A percentile compares a stretch with the other conserved stretches of the same genome.
Evolutionary conservation across 1,140 invertebrate genomes (phyloP).

Genomic region (Melitaea cinxia): DNA sequence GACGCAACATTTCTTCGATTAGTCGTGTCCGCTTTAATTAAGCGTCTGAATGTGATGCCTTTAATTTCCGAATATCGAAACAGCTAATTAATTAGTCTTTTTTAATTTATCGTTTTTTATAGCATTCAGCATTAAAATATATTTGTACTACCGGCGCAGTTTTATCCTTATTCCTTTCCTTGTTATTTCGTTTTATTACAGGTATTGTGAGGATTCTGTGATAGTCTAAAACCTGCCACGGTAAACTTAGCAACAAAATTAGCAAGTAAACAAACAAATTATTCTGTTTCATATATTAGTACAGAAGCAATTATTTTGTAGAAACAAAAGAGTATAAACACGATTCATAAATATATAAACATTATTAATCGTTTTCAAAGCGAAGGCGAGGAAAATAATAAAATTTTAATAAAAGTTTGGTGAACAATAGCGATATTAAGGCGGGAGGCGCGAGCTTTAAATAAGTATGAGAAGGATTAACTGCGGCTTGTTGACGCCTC

Average conservation of each 20-base stretch:
- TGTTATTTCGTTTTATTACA: too few relatives aligned
- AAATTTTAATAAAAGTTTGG: slow-evolving; percentile 57
- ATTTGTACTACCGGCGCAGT: too few relatives aligned
- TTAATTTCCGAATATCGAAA: slow-evolving; percentile 38
- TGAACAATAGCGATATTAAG: slow-evolving; percentile 66
- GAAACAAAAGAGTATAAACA: too few relatives aligned
- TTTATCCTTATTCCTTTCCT: too few relatives aligned
- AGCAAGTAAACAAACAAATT: too few relatives aligned
- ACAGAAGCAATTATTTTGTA: too few relatives aligned
- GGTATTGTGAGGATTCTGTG: too few relatives aligned
- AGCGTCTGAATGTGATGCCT: slow-evolving; percentile 69
- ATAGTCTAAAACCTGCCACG: too few relatives aligned
- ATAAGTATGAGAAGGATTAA: slow-evolving; percentile 76
- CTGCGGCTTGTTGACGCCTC: slow-evolving; percentile 73
- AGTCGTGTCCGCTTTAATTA: slow-evolving; percentile 70
- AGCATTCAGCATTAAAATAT: slow-evolving; percentile 2
- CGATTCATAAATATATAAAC: background rate
- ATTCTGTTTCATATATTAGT: too few relatives aligned
- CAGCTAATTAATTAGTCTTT: slow-evolving; percentile 23
- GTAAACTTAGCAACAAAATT: too few relatives aligned
- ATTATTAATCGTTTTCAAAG: slow-evolving; percentile 20
- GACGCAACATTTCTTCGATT: slow-evolving; percentile 71
- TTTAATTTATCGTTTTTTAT: background rate
- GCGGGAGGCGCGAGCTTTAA: slow-evolving; percentile 47
- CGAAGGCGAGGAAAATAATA: slow-evolving; percentile 41